These are phyloP conservation scores for Pycnomerus fuliginosus DNA, from an alignment of 2,888 invertebrate genomes.

Conservation along the genomic window DNA sequence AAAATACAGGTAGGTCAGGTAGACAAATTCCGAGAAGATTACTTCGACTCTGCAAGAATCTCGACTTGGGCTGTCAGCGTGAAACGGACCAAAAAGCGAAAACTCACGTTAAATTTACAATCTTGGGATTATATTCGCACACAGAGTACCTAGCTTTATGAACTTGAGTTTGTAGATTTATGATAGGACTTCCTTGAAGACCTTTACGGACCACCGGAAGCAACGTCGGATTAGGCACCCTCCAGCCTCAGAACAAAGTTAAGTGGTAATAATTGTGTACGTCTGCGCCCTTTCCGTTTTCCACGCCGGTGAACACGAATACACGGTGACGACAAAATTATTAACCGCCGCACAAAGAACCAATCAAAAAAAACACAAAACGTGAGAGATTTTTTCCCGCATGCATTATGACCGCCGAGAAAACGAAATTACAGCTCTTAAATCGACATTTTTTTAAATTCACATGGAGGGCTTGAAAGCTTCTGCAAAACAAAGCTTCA, in stretches of 20 bases:
- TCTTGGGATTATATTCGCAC: too few species aligned
- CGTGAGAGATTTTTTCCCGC: too few species aligned
- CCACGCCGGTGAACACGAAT: constrained; percentile 18
- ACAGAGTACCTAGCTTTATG: too few species aligned
- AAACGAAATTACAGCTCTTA: too few species aligned
- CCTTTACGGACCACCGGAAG: constrained; percentile 13
- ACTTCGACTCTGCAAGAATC: constrained; percentile 4
- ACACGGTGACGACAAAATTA: constrained; percentile 5
- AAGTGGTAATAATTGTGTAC: constrained; percentile 37
- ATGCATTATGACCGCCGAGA: too few species aligned
- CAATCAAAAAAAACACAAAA: constrained; percentile 5
- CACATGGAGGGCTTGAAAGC: too few species aligned
- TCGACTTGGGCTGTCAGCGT: constrained; percentile 4
- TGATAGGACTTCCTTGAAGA: constrained; percentile 3
- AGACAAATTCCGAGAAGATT: constrained; percentile 19
- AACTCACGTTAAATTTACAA: too few species aligned
- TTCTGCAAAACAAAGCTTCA: too few species aligned
- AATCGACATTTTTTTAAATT: too few species aligned
- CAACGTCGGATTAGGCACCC: constrained; percentile 16
- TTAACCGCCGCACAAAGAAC: constrained; percentile 8
- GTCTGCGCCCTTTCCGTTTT: constrained; percentile 33
- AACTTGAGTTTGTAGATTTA: constrained; percentile 12
- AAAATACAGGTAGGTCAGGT: constrained; percentile 12
- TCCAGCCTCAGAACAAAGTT: constrained; percentile 30
- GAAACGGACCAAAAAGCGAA: neutral